Conservation (phyloP, 92 coral and sea anemone species). For the Palythoa grandis region DNA sequence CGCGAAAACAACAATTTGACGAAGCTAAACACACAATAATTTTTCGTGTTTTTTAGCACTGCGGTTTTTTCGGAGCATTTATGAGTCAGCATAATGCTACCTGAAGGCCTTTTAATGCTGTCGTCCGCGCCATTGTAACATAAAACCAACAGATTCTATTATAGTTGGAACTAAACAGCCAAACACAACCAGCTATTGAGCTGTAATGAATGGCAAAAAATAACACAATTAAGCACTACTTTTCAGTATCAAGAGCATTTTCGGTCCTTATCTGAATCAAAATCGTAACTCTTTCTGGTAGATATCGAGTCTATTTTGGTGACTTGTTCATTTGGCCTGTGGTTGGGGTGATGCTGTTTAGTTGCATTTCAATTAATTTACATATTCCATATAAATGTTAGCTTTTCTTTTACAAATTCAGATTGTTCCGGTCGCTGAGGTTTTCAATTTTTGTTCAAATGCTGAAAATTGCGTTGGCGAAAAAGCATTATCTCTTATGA, state of each 20-base stretch:
- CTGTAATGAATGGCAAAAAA: background rate
- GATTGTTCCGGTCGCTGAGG: slow-evolving; percentile 33
- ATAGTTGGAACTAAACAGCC: background rate
- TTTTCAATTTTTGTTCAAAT: background rate
- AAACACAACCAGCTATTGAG: background rate
- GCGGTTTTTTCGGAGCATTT: background rate
- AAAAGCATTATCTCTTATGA: background rate
- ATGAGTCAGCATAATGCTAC: background rate
- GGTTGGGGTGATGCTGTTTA: too few species aligned
- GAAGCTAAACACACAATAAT: background rate
- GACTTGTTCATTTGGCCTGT: background rate
- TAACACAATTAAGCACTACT: background rate
- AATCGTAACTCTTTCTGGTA: background rate
- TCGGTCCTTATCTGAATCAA: slow-evolving; percentile 6
- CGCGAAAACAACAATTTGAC: background rate
- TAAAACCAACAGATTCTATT: slow-evolving; percentile 1
- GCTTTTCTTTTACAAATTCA: slow-evolving; percentile 32
- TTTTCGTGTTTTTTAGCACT: background rate
- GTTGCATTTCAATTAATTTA: slow-evolving; percentile 2
- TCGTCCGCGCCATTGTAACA: background rate
- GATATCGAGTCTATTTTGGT: background rate
- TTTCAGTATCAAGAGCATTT: background rate
- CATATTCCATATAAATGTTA: slow-evolving; percentile 26
- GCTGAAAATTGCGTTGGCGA: background rate
- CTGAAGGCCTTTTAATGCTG: background rate